These are phyloP conservation scores for Aythya baeri DNA, from an alignment of 2,113 vertebrate species.

Conservation along the genomic window DNA sequence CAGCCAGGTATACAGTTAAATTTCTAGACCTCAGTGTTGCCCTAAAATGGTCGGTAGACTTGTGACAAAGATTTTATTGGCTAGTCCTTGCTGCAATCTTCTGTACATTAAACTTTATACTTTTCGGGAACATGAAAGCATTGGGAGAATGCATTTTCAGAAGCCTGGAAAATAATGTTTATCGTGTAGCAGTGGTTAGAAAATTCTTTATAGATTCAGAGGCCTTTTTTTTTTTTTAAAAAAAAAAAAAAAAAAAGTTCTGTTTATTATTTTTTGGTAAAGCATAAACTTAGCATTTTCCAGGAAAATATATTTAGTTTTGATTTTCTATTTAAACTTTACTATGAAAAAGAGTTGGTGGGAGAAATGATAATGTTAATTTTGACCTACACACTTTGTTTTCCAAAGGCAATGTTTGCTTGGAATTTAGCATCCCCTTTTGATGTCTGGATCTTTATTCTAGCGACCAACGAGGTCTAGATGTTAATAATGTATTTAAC, in stretches of 20 bases:
- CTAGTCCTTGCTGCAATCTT: not conserved
- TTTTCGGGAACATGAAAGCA: fast-evolving
- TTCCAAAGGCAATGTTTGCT: not conserved
- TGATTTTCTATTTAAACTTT: not conserved
- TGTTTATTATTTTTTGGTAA: not conserved
- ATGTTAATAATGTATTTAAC: not conserved
- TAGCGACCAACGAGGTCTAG: not conserved
- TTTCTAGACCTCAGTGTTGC: not conserved
- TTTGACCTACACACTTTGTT: not conserved
- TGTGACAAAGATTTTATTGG: not conserved
- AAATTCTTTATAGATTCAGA: not conserved
- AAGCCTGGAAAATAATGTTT: not conserved
- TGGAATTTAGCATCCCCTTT: not conserved
- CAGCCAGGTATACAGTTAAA: not conserved
- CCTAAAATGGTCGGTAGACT: not conserved
- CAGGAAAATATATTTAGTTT: not conserved
- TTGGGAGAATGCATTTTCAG: not conserved
- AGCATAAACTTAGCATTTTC: not conserved
- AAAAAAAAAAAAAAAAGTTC: not conserved
- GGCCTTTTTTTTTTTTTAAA: not conserved
- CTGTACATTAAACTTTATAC: not conserved
- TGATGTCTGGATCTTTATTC: not conserved
- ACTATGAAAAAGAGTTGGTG: not conserved
- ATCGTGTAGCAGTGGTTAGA: not conserved
- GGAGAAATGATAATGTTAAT: not conserved